Evolutionary conservation across 2,797 vertebrate genomes (phyloP), one percentile per base, ranked within the genome.

Genomic region (Chloroceryle amazona): DNA sequence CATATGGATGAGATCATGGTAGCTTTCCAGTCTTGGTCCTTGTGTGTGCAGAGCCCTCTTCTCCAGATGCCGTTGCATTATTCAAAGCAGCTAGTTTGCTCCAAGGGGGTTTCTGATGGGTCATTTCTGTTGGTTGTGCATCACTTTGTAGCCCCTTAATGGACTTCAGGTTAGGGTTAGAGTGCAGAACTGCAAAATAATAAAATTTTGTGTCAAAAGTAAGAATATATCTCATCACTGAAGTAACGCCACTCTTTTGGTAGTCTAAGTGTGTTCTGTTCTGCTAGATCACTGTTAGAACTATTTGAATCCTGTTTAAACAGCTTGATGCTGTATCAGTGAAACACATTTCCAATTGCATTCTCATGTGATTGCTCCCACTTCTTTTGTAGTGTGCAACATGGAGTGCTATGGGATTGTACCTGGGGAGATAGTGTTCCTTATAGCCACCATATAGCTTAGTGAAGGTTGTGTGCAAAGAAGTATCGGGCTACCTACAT

Each of bases 371-470:
- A 79, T 52, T 15, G 35, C 31, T 58, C 33, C 79, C 31, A 18
- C 16, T 10, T 26, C 41, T 85, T 81, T 10, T 33, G 35, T 13
- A 35, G 37, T 8, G 22, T 35, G 42, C 55, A 81, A 70, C 60
- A 46, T 19, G 22, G 54, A 89, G n/a, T 42, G 10, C n/a, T 95
- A 13, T 2, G 67, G 78, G 60, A 75, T 66, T 90, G 81, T 76
- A 39, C 61, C 28, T 23, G 60, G 47, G 78, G 47, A 68, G 66
- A 75, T 89, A 86, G 31, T 85, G 35, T 58, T 44, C 42, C 52
- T 93, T 62, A 29, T 57, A 94, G 39, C 12, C 33, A 81, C 67
- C 35, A 23, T 57, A 18, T 3, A 93, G 49, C n/a, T 94, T 81
- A 82, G 75, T 46, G 85, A 92, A 89, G 41, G 76, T 58, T 73